A percentile compares a stretch with the other conserved stretches of the same genome.
Conservation (phyloP, 1,140 invertebrate genomes). For the Drosophila orosa region DNA sequence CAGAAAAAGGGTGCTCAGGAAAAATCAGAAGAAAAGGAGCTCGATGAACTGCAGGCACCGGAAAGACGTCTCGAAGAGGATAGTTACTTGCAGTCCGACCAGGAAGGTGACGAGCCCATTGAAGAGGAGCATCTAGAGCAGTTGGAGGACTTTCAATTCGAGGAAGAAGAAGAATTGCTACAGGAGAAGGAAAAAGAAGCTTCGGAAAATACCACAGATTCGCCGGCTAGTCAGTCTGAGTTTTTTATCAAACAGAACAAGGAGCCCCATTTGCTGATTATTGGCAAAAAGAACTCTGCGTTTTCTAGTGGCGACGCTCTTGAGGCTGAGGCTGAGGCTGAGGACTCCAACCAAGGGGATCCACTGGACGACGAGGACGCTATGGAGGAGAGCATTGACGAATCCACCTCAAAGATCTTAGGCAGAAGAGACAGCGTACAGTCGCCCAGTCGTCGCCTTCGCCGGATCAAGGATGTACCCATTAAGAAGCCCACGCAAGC, state of each 20-base stretch:
- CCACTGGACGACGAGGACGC: slow-evolving; percentile 18
- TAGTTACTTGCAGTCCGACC: slow-evolving; percentile 9
- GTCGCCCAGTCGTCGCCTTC: slow-evolving; percentile 27
- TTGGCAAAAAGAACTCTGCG: slow-evolving; percentile 46
- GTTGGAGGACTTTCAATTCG: slow-evolving; percentile 7
- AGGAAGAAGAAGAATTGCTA: neutral
- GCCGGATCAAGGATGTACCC: slow-evolving; percentile 39
- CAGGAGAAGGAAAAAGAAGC: neutral
- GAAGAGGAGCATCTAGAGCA: slow-evolving; percentile 26
- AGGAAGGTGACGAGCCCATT: slow-evolving; percentile 16
- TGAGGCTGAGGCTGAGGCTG: neutral
- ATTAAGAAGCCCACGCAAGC: slow-evolving; percentile 37
- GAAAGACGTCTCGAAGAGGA: slow-evolving; percentile 1
- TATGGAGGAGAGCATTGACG: slow-evolving; percentile 46
- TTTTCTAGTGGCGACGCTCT: neutral
- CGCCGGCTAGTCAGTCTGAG: slow-evolving; percentile 24
- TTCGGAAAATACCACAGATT: neutral
- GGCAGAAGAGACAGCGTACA: neutral
- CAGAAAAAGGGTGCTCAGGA: neutral
- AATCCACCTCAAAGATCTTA: neutral
- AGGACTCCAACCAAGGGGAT: slow-evolving; percentile 1
- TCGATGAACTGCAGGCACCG: neutral
- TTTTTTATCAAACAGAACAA: slow-evolving; percentile 61
- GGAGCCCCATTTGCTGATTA: slow-evolving; percentile 44
- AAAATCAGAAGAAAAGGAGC: neutral